Percentiles rank a stretch among this genome's conserved stretches.
phyloP scores from a whole-genome alignment of 2,113 vertebrate genomes.

The Seriola dumerili region DNA sequence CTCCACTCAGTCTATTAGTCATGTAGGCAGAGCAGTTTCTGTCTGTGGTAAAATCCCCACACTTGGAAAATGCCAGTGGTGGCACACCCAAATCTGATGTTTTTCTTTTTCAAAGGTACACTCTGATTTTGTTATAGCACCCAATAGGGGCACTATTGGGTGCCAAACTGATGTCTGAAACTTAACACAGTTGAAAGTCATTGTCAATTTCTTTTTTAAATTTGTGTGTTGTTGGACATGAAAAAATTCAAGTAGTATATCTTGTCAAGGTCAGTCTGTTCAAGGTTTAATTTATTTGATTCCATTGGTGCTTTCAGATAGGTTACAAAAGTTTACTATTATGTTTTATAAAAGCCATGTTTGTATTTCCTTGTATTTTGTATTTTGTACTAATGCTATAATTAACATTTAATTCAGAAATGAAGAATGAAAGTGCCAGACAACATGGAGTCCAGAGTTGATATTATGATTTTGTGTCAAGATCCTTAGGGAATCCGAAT shows the following conservation, averaged over 20 bases:
- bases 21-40: slow-evolving; percentile 49
- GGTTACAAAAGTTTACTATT: neutral
- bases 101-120: slow-evolving; percentile 42
- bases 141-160: neutral
- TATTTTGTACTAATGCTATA: neutral
- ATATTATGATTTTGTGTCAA: neutral
- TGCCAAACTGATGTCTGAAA: neutral
- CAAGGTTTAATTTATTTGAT: neutral
- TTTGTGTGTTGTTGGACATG: neutral
- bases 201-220: too few species aligned
- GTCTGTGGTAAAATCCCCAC: slow-evolving; percentile 50
- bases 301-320: neutral
- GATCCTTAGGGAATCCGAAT: neutral
- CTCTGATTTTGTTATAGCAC: slow-evolving; percentile 23
- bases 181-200: neutral
- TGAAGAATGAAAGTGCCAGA: neutral
- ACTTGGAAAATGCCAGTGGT: slow-evolving; percentile 49
- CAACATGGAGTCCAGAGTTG: neutral
- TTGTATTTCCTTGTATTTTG: neutral
- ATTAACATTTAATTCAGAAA: neutral
- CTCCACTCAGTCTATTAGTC: slow-evolving; percentile 57
- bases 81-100: slow-evolving; percentile 71
- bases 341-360: neutral
- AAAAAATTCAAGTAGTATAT: neutral
- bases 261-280: neutral